phyloP scores from a whole-genome alignment of 1,140 invertebrate species.

The Drosophila bocqueti region DNA sequence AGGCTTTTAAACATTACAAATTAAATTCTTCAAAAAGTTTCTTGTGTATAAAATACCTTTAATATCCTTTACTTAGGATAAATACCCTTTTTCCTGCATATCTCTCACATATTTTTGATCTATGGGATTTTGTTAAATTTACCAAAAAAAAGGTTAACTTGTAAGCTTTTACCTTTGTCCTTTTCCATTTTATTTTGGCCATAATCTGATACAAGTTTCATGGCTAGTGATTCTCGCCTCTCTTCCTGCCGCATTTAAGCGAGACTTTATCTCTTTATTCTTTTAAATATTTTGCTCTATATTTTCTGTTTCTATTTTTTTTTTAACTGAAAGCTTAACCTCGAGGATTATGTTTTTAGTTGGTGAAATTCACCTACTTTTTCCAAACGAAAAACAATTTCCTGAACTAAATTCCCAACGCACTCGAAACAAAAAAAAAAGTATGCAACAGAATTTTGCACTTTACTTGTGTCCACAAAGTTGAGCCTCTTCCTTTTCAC shows the following conservation, averaged over 20 bases:
- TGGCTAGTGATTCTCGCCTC: not conserved
- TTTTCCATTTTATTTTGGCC: constrained; percentile 2
- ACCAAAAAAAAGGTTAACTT: constrained; percentile 1
- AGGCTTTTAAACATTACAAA: not conserved
- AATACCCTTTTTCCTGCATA: not conserved
- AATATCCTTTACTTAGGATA: not conserved
- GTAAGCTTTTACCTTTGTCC: not conserved
- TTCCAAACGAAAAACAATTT: constrained; percentile 15
- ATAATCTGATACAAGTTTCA: constrained; percentile 7
- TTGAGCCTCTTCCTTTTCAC: constrained; percentile 28
- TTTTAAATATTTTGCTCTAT: constrained; percentile 3
- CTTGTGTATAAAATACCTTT: too few relatives aligned
- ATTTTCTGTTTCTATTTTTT: not conserved
- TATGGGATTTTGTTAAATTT: not conserved
- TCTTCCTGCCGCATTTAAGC: not conserved
- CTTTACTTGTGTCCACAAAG: constrained; percentile 73
- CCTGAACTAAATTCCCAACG: constrained; percentile 19
- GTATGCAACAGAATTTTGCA: constrained; percentile 77
- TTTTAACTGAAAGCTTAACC: constrained; percentile 1
- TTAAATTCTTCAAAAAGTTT: not conserved
- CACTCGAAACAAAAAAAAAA: constrained; percentile 54
- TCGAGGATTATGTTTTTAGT: constrained; percentile 14
- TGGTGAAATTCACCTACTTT: constrained; percentile 20
- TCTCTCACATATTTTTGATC: not conserved
- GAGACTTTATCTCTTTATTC: constrained; percentile 1